These are phyloP conservation scores for Natator depressus DNA, from an alignment of 2,113 vertebrate genomes.

Conservation along the genomic window DNA sequence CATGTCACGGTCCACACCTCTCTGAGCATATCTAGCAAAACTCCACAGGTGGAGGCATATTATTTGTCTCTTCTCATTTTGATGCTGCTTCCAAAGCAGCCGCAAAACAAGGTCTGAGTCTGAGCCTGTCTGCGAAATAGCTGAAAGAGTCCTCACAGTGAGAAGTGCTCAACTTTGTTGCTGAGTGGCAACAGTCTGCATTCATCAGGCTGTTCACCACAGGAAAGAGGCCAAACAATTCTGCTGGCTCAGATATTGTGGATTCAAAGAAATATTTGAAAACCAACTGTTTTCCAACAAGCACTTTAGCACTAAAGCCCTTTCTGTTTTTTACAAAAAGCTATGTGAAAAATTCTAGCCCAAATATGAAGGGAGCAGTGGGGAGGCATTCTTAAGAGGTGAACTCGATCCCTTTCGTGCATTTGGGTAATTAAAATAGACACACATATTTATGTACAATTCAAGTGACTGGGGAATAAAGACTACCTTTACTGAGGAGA, in stretches of 20 bases:
- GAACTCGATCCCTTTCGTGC: not conserved
- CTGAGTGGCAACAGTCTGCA: not conserved
- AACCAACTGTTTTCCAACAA: not conserved
- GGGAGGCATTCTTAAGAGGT: not conserved
- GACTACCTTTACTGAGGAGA: not conserved
- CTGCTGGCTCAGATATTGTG: fast-evolving
- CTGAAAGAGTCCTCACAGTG: fast-evolving
- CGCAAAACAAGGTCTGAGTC: not conserved
- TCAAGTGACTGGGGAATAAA: not conserved
- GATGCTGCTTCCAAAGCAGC: not conserved
- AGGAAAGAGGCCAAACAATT: not conserved
- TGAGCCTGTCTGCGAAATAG: not conserved
- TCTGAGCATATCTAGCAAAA: not conserved
- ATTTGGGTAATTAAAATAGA: not conserved
- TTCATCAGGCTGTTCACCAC: not conserved
- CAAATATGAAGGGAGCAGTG: not conserved
- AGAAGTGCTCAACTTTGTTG: fast-evolving
- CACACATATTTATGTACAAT: not conserved
- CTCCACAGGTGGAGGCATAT: not conserved
- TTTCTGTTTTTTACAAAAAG: not conserved
- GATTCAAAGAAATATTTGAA: fast-evolving
- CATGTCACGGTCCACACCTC: fast-evolving
- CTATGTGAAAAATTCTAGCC: not conserved
- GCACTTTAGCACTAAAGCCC: not conserved
- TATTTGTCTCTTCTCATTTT: not conserved